A percentile compares a stretch with the other conserved stretches of the same genome.
Evolutionary conservation across 1,140 invertebrate genomes (phyloP).

Genomic region (Calephelis nemesis): DNA sequence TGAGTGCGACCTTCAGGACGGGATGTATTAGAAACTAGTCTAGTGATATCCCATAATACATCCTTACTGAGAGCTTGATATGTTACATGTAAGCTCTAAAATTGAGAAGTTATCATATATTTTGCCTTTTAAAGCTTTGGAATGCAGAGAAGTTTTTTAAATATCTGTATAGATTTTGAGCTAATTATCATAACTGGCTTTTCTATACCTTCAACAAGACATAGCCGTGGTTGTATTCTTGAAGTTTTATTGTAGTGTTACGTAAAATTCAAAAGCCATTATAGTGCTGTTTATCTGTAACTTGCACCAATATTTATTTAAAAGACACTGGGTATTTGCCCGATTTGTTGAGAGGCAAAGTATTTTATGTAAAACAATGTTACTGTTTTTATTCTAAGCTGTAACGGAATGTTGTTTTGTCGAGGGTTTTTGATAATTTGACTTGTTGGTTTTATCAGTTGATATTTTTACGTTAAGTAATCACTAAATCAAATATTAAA

Average conservation of each 20-base stretch:
- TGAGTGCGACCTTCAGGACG: constrained; percentile 8
- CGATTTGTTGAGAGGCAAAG: constrained; percentile 1
- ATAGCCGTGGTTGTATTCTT: constrained; percentile 3
- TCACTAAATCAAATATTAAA: constrained; percentile 60
- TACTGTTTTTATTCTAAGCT: constrained; percentile 14
- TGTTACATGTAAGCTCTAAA: constrained; percentile 6
- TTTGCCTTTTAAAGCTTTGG: constrained; percentile 52
- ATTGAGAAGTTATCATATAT: constrained; percentile 40
- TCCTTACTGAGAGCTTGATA: constrained; percentile 23
- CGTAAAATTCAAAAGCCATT: background rate
- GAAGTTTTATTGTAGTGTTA: background rate
- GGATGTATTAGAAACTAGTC: constrained; percentile 30
- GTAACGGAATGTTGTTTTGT: constrained; percentile 34
- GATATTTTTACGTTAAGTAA: constrained; percentile 70
- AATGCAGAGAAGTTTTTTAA: constrained; percentile 56
- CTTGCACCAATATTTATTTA: background rate
- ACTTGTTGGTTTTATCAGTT: constrained; percentile 71
- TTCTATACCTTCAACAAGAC: background rate
- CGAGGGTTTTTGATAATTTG: constrained; percentile 62
- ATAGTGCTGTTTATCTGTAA: background rate
- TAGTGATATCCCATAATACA: constrained; percentile 47
- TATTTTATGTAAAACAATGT: background rate
- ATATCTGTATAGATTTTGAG: constrained; percentile 7
- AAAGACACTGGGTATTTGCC: background rate
- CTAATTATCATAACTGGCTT: background rate